phyloP scores from a whole-genome alignment of 1,140 invertebrate genomes.

The Zaprionus tsacasi region DNA sequence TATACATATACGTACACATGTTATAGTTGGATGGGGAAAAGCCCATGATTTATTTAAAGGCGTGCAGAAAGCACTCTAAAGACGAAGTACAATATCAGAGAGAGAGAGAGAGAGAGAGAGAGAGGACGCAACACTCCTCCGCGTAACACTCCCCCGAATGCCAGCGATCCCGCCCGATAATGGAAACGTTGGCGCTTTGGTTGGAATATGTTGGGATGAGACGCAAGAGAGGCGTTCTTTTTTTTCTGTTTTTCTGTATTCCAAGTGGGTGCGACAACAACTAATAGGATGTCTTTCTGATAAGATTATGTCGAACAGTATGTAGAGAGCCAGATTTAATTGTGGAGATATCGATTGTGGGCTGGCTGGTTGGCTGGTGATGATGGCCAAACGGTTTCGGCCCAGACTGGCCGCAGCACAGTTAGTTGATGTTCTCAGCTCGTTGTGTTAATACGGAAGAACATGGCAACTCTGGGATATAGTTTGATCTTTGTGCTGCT shows the following conservation, averaged over 20 bases:
- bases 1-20: not conserved
- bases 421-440: constrained; percentile 43
- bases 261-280: constrained; percentile 16
- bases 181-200: not conserved
- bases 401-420: constrained; percentile 14
- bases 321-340: constrained; percentile 45
- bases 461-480: constrained; percentile 23
- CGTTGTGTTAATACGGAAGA: constrained; percentile 17
- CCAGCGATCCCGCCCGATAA: not conserved
- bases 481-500: constrained; percentile 10
- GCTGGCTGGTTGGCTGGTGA: constrained; percentile 11
- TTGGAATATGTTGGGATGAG: not conserved
- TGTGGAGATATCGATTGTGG: constrained; percentile 20
- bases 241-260: no score
- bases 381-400: constrained; percentile 26
- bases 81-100: no score
- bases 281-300: constrained; percentile 32
- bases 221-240: not conserved
- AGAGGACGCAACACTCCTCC: not conserved
- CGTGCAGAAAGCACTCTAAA: not conserved
- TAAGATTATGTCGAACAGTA: constrained; percentile 46
- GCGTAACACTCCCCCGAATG: not conserved
- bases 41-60: constrained; percentile 5
- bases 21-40: constrained; percentile 3
- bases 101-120: not conserved